phyloP scores from a whole-genome alignment of 2,888 invertebrate species.

The Drosophila monieri region DNA sequence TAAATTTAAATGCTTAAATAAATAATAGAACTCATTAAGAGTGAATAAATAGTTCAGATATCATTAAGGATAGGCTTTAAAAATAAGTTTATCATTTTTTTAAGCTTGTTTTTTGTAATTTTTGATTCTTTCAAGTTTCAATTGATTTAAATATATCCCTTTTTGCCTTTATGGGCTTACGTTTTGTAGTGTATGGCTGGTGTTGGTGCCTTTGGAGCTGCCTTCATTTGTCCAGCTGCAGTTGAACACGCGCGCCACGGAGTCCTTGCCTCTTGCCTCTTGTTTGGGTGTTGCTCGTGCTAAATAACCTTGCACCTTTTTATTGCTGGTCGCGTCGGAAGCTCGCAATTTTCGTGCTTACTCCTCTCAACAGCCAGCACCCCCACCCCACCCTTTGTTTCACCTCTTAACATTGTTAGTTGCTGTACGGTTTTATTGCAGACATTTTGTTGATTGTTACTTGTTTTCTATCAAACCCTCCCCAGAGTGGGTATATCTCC shows the following conservation, averaged over 20 bases:
- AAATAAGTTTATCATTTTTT: neutral
- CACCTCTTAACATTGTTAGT: conserved; percentile 61
- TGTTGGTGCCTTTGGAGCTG: conserved; percentile 34
- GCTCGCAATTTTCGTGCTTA: conserved; percentile 67
- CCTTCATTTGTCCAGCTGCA: conserved; percentile 76
- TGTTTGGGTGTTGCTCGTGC: conserved; percentile 68
- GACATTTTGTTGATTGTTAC: conserved; percentile 68
- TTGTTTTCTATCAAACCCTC: conserved; percentile 64
- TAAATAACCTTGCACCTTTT: conserved; percentile 80
- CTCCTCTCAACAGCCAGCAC: conserved; percentile 14
- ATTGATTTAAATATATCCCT: conserved; percentile 1
- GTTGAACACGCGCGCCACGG: conserved; percentile 65
- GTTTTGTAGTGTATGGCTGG: conserved; percentile 10
- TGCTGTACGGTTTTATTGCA: conserved; percentile 61
- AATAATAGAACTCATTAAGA: neutral
- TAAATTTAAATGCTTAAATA: neutral
- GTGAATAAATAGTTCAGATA: neutral
- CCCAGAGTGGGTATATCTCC: conserved; percentile 23
- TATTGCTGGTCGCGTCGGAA: conserved; percentile 76
- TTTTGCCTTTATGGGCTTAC: neutral
- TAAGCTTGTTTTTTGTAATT: neutral
- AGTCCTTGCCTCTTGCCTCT: conserved; percentile 38
- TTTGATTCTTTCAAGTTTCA: neutral
- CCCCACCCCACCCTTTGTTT: neutral
- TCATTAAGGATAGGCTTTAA: neutral